Conservation (phyloP, 1,140 invertebrate genomes). For the Pogonomyrmex barbatus region DNA sequence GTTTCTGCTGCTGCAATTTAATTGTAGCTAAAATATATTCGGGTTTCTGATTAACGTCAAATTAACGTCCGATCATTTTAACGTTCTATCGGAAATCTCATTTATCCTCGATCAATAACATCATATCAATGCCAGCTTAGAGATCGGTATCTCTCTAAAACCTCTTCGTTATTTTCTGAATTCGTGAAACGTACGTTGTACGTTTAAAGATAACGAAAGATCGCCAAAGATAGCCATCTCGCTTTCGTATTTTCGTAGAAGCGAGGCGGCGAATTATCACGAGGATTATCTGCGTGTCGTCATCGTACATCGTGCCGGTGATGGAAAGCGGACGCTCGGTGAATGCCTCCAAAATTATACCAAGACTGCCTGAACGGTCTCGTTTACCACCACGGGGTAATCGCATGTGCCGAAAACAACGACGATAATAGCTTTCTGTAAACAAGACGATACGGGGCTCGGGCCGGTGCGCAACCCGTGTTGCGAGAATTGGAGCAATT, state of each 20-base stretch:
- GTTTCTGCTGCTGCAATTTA: neutral
- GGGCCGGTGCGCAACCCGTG: neutral
- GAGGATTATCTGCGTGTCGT: neutral
- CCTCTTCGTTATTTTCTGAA: neutral
- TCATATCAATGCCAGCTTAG: neutral
- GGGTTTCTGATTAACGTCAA: neutral
- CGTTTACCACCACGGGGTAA: neutral
- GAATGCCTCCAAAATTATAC: constrained; percentile 32
- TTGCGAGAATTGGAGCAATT: constrained; percentile 36
- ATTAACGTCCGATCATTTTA: neutral
- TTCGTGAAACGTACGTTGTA: neutral
- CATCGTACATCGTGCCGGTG: neutral
- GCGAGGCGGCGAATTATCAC: neutral
- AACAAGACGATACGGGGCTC: constrained; percentile 29
- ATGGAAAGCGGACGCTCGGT: neutral
- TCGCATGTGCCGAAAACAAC: constrained; percentile 27
- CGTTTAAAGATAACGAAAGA: neutral
- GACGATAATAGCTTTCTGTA: constrained; percentile 54
- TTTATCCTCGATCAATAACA: neutral
- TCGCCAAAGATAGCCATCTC: neutral
- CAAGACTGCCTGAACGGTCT: constrained; percentile 1
- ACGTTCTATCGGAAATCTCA: neutral
- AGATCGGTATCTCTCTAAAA: neutral
- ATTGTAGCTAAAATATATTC: neutral
- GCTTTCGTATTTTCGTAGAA: neutral